phyloP scores from a whole-genome alignment of 1,140 invertebrate genomes.

The Pteromalus puparum region DNA sequence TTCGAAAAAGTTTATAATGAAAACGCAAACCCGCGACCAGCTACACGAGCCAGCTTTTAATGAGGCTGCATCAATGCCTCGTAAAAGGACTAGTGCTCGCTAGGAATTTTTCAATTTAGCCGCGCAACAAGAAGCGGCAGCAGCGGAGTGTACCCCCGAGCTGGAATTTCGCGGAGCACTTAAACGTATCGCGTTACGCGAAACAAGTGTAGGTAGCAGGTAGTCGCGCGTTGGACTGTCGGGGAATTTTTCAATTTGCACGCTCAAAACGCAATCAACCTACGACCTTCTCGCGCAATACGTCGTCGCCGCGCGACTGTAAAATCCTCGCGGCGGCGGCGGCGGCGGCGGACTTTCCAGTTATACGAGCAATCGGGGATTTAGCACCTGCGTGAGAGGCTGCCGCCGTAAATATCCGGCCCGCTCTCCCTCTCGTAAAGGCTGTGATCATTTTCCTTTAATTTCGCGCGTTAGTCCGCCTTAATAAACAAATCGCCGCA shows the following conservation, averaged over 20 bases:
- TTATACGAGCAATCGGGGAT: conserved; percentile 30
- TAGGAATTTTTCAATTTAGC: conserved; percentile 45
- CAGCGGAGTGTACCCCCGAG: neutral
- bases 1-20: too few relatives aligned
- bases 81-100: conserved; percentile 25
- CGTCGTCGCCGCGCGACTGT: conserved; percentile 57
- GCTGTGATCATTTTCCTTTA: conserved; percentile 19
- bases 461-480: conserved; percentile 15
- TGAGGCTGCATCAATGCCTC: conserved; percentile 26
- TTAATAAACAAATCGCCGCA: conserved; percentile 4
- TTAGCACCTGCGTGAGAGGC: conserved; percentile 21
- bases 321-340: conserved; percentile 59
- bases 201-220: conserved; percentile 29
- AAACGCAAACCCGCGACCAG: too few relatives aligned
- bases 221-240: conserved; percentile 19
- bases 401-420: neutral
- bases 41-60: too few relatives aligned
- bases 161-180: conserved; percentile 43
- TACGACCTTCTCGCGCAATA: conserved; percentile 51
- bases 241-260: conserved; percentile 57
- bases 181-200: conserved; percentile 40
- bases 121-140: neutral
- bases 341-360: conserved; percentile 24
- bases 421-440: conserved; percentile 1
- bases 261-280: conserved; percentile 59